Conservation (phyloP, 2,113 vertebrate genomes). For the Blennius ocellaris region DNA sequence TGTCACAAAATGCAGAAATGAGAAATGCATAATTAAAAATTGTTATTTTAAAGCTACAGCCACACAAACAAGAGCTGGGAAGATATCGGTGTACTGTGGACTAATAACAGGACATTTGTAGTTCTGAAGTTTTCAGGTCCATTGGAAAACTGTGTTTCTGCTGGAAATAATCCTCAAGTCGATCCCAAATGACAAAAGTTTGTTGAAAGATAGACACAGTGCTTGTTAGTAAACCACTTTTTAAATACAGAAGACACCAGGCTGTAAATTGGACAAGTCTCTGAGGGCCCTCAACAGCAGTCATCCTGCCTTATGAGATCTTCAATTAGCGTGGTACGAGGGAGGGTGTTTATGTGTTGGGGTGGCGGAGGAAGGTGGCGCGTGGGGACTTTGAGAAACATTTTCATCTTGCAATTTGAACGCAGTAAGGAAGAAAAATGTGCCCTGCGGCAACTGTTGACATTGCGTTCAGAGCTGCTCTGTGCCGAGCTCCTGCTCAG, state of each 20-base stretch:
- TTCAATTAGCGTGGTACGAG: constrained; percentile 89
- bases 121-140: no score
- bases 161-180: constrained; percentile 3
- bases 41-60: no score
- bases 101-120: no score
- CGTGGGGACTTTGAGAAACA: constrained; percentile 82
- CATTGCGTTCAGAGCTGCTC: constrained; percentile 85
- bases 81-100: no score
- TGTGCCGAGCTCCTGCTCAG: constrained; percentile 60
- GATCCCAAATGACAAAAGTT: constrained; percentile 1
- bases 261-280: constrained; percentile 76
- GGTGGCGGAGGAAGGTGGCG: constrained; percentile 35
- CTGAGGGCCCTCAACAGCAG: constrained; percentile 72
- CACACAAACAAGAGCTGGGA: no score
- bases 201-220: constrained; percentile 11
- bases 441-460: constrained; percentile 93
- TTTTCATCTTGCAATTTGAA: constrained; percentile 84
- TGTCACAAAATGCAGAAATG: no score
- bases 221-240: constrained; percentile 81
- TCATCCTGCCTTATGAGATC: constrained; percentile 84
- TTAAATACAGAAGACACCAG: constrained; percentile 85
- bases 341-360: constrained; percentile 43
- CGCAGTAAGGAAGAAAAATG: constrained; percentile 60
- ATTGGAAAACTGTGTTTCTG: no score
- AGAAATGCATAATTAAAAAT: no score